Conservation (phyloP, 2,113 vertebrate genomes). For the Entelurus aequoreus region DNA sequence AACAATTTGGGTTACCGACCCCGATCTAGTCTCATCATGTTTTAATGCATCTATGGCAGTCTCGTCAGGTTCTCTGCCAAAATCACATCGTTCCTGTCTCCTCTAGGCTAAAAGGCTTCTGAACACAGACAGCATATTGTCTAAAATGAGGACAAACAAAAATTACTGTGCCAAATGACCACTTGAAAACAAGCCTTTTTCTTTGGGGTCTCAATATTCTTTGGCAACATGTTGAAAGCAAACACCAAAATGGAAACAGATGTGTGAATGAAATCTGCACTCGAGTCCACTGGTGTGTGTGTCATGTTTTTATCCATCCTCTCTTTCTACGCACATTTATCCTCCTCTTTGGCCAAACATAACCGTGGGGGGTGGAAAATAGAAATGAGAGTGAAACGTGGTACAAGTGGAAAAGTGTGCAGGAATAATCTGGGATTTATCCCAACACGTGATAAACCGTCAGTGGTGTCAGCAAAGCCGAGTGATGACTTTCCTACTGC, state of each 20-base stretch:
- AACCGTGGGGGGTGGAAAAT: constrained; percentile 37
- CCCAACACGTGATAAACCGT: constrained; percentile 14
- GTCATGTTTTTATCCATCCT: constrained; percentile 52
- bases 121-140: constrained; percentile 37
- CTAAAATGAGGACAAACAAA: constrained; percentile 42
- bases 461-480: constrained; percentile 11
- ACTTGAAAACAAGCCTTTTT: constrained; percentile 61
- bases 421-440: constrained; percentile 12
- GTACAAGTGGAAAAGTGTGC: constrained; percentile 31
- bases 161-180: constrained; percentile 52
- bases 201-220: constrained; percentile 56
- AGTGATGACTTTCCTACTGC: constrained; percentile 12
- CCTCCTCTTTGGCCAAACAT: constrained; percentile 56
- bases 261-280: constrained; percentile 43
- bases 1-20: too few species aligned
- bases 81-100: constrained; percentile 36
- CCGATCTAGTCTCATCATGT: too few species aligned
- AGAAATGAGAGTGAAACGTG: constrained; percentile 2
- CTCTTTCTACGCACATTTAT: constrained; percentile 16
- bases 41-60: constrained; percentile 4
- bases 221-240: constrained; percentile 53
- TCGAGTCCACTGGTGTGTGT: constrained; percentile 25
- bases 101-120: constrained; percentile 22
- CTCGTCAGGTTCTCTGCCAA: constrained; percentile 32
- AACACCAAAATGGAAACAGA: constrained; percentile 70